Percentiles rank a stretch among this genome's conserved stretches.
Evolutionary conservation across 2,113 vertebrate species (phyloP).

Genomic region (Podarcis cretensis): DNA sequence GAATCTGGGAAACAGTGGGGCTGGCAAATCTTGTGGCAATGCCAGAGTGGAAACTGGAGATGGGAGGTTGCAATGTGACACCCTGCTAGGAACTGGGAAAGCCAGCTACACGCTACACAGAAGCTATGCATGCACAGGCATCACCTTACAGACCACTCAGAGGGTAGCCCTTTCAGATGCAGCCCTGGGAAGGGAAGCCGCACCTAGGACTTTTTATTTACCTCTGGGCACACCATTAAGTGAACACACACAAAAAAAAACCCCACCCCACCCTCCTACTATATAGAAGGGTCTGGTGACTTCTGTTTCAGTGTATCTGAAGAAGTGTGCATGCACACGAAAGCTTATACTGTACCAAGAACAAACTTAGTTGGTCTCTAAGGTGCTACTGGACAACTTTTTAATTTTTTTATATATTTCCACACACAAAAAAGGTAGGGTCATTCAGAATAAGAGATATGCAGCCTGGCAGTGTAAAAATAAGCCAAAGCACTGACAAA

Average conservation of each 20-base stretch:
- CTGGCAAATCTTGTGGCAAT: slow-evolving; percentile 42
- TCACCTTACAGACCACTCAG: slow-evolving; percentile 36
- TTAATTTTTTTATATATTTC: too few relatives aligned
- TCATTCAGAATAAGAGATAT: background rate
- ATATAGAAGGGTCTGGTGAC: too few relatives aligned
- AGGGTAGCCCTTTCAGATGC: slow-evolving; percentile 41
- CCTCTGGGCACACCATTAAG: slow-evolving; percentile 30
- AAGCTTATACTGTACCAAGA: too few relatives aligned
- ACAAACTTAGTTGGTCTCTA: too few relatives aligned
- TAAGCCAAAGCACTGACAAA: too few relatives aligned
- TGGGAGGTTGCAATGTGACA: slow-evolving; percentile 46
- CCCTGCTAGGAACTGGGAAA: slow-evolving; percentile 37
- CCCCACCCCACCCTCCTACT: too few relatives aligned
- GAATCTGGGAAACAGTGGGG: background rate
- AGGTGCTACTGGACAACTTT: too few relatives aligned
- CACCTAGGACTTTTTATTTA: slow-evolving; percentile 26
- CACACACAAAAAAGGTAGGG: background rate
- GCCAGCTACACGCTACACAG: slow-evolving; percentile 60
- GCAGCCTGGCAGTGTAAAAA: too few relatives aligned
- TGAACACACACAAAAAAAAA: background rate
- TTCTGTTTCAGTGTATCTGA: too few relatives aligned
- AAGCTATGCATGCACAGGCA: slow-evolving; percentile 32
- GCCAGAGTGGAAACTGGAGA: slow-evolving; percentile 26
- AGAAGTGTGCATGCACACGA: too few relatives aligned
- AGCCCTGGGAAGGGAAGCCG: slow-evolving; percentile 25